Base-by-base conservation (phyloP, 2,888 invertebrate genomes). In the Gryllus longicercus region DNA sequence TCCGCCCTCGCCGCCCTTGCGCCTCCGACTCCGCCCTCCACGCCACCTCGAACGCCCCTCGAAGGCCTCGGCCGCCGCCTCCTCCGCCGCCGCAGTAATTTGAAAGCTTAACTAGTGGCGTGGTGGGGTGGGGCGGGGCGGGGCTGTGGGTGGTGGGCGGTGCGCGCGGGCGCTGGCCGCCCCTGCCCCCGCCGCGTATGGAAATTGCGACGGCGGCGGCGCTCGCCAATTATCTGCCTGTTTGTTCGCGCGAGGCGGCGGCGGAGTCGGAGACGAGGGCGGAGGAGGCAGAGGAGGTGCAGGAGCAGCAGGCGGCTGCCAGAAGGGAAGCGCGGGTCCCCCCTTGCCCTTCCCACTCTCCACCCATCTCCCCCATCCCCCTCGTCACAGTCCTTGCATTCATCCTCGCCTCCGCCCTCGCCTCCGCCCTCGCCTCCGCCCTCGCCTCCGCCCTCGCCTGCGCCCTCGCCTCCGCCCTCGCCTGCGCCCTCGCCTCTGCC, bases 271-370 rank as follows among this genome's bases (percentile, higher is more conserved):
- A 11, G 63, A 12, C 8, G 63, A 51, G 51, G 12, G 51, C 51
- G n/a, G n/a, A 4, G 14, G n/a, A n/a, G 63, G 63, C 3, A 3
- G 63, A 63, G 4, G n/a, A n/a, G 63, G 63, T 10, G 63, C 11
- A n/a, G 63, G n/a, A 63, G 63, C 14, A 63, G 63, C 86, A 87
- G 87, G 86, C 87, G 87, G 84, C 87, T 87, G 86, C 87, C 87
- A 38, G 38, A 38, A 8, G 38, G 38, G 38, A 38, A 38, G 38
- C 38, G 8, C 38, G 8, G n/a, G n/a, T n/a, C n/a, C n/a, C n/a
- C n/a, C n/a, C n/a, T n/a, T n/a, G n/a, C n/a, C n/a, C n/a, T n/a
- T n/a, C n/a, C n/a, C n/a, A n/a, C n/a, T n/a, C n/a, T n/a, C n/a
- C 8, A 8, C 38, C 38, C 5, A 8, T 8, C 38, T 8, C 38